These are phyloP conservation scores for Alethe diademata DNA, from an alignment of 2,113 vertebrate species.

Conservation along the genomic window DNA sequence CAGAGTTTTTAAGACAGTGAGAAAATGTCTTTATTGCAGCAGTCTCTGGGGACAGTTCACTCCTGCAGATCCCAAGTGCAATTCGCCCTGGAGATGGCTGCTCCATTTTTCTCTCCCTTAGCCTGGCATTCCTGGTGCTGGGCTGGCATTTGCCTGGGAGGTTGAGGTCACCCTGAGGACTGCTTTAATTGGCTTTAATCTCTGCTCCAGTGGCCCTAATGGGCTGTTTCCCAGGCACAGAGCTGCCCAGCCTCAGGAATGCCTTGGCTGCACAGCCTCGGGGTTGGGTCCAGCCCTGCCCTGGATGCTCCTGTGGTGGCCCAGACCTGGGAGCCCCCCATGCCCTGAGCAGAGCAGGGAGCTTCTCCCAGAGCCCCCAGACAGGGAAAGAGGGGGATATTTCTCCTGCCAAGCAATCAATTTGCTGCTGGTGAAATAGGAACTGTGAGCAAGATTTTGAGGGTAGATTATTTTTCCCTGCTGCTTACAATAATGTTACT, in stretches of 20 bases:
- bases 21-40: background rate
- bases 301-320: background rate
- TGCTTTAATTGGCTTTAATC: conserved; percentile 29
- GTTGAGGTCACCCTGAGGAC: background rate
- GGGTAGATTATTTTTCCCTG: conserved; percentile 14
- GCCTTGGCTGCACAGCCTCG: background rate
- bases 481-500: conserved; percentile 49
- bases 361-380: background rate
- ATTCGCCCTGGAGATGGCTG: background rate
- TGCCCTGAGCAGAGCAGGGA: background rate
- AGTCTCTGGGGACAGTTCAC: background rate
- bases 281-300: background rate
- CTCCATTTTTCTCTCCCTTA: background rate
- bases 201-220: background rate
- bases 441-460: background rate
- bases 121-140: background rate
- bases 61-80: background rate
- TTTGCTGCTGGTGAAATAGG: conserved; percentile 22
- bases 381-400: background rate
- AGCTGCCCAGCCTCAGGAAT: conserved; percentile 6
- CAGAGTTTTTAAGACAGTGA: background rate
- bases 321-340: background rate
- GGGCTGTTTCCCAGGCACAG: conserved; percentile 27
- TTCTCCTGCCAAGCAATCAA: background rate
- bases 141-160: background rate